Conservation (phyloP, 2,797 vertebrate species). For the Staurois parvus region DNA sequence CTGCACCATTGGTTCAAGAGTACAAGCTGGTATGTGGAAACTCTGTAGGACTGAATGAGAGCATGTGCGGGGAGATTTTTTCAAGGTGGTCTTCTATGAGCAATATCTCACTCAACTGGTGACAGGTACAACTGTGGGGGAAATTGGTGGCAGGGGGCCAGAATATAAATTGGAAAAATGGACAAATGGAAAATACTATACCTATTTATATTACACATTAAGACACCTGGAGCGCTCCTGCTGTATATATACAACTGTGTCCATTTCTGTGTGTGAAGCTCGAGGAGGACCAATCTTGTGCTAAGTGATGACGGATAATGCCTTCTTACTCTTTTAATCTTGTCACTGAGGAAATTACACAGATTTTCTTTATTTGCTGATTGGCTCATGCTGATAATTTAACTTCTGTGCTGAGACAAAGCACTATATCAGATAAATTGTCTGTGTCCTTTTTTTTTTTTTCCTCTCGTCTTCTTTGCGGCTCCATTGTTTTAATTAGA, state of each 20-base stretch:
- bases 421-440: conserved; percentile 56
- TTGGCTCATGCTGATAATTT: conserved; percentile 60
- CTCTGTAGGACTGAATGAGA: too few species aligned
- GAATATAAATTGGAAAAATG: too few species aligned
- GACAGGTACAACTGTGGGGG: too few species aligned
- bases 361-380: conserved; percentile 36
- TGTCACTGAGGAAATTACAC: not conserved
- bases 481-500: conserved; percentile 71
- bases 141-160: too few species aligned
- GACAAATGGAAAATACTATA: too few species aligned
- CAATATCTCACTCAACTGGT: too few species aligned
- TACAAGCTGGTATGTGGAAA: not conserved
- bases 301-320: not conserved
- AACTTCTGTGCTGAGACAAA: conserved; percentile 59
- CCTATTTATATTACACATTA: too few species aligned
- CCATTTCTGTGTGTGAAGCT: not conserved
- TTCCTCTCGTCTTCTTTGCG: conserved; percentile 63
- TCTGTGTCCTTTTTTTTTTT: conserved; percentile 65
- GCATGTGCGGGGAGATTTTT: not conserved
- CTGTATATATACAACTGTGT: not conserved
- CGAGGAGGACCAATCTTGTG: not conserved
- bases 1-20: not conserved
- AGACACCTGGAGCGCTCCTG: not conserved
- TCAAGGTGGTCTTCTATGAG: too few species aligned
- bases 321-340: not conserved